phyloP scores from a whole-genome alignment of 2,888 invertebrate species.

The Calameuta filiformis region DNA sequence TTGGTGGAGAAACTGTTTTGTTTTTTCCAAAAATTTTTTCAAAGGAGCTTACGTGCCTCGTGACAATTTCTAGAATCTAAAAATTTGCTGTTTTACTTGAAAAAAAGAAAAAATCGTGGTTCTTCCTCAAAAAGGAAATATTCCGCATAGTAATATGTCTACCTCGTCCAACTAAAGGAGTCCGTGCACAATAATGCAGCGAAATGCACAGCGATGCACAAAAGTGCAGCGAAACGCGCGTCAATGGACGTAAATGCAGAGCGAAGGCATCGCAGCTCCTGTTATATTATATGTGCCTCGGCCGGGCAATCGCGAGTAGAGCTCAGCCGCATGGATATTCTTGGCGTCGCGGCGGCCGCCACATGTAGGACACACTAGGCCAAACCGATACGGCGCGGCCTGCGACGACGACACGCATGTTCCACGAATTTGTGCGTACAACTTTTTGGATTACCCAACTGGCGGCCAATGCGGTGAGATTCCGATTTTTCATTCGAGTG shows the following conservation, averaged over 20 bases:
- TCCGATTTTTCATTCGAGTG: neutral
- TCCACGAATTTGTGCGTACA: neutral
- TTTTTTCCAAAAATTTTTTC: too few relatives aligned
- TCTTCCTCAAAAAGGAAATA: neutral
- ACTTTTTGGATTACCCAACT: neutral
- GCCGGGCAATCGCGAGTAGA: neutral
- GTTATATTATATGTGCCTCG: neutral
- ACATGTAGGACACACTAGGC: constrained; percentile 41
- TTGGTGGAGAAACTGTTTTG: too few relatives aligned
- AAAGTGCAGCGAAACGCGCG: too few relatives aligned
- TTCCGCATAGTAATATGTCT: neutral
- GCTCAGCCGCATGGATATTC: constrained; percentile 32
- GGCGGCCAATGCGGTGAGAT: neutral
- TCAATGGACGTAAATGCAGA: too few relatives aligned
- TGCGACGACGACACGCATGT: neutral
- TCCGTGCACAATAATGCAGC: too few relatives aligned
- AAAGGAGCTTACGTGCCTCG: rapidly evolving
- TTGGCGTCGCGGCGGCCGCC: constrained; percentile 36
- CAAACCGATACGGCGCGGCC: constrained; percentile 33
- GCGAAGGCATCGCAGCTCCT: neutral
- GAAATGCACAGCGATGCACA: neutral
- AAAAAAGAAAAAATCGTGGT: neutral
- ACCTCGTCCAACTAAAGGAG: neutral
- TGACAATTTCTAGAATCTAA: too few relatives aligned
- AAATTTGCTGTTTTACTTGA: neutral